Conservation (phyloP, 2,797 vertebrate species). For the Hephaestus fuliginosus region DNA sequence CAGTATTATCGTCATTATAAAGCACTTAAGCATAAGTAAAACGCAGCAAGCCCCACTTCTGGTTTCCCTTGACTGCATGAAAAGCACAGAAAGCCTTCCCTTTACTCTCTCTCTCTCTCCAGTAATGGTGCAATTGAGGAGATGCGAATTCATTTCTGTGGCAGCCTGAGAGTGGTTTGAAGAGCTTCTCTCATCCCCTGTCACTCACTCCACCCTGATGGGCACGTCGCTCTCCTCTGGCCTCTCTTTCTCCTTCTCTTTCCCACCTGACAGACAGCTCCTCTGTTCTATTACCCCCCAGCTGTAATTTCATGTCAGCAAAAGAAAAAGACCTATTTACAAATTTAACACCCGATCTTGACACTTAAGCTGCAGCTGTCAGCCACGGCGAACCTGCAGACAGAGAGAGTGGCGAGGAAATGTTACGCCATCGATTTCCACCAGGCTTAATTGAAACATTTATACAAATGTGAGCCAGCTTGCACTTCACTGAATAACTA, state of each 20-base stretch:
- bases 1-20: constrained; percentile 50
- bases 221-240: constrained; percentile 51
- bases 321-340: constrained; percentile 71
- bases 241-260: constrained; percentile 40
- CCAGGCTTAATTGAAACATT: constrained; percentile 69
- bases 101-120: constrained; percentile 45
- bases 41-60: constrained; percentile 46
- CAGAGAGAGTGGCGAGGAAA: constrained; percentile 33
- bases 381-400: constrained; percentile 39
- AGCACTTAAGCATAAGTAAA: constrained; percentile 64
- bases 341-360: constrained; percentile 63
- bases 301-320: constrained; percentile 73
- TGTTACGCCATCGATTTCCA: constrained; percentile 57
- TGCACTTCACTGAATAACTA: constrained; percentile 56
- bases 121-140: constrained; percentile 65
- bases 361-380: constrained; percentile 62
- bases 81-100: constrained; percentile 49
- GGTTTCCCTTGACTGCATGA: constrained; percentile 40
- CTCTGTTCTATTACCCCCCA: constrained; percentile 60
- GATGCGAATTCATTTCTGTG: constrained; percentile 70
- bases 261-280: constrained; percentile 66
- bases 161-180: constrained; percentile 68
- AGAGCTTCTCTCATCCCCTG: constrained; percentile 74
- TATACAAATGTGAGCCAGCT: constrained; percentile 60
- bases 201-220: constrained; percentile 72